Conservation (phyloP, 1,140 invertebrate species). For the Sesamia nonagrioides region DNA sequence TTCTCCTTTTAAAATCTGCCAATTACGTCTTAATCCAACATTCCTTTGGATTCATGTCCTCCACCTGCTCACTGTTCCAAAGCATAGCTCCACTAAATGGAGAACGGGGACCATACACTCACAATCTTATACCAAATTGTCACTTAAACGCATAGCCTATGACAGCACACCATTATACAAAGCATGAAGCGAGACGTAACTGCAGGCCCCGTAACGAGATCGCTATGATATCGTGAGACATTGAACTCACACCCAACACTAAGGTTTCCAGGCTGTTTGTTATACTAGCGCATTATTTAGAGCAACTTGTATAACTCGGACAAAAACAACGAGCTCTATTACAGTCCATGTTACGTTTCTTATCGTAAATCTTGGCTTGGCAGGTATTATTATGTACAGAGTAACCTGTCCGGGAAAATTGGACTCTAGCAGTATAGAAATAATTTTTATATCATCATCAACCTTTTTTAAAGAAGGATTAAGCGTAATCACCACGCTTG, state of each 20-base stretch:
- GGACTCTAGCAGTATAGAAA: too few relatives aligned
- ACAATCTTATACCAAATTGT: conserved; percentile 38
- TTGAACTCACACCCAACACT: conserved; percentile 53
- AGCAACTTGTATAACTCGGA: conserved; percentile 31
- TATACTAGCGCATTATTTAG: conserved; percentile 45
- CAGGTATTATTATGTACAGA: conserved; percentile 27
- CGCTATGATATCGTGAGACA: conserved; percentile 56
- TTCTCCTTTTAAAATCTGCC: too few relatives aligned
- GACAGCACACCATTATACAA: conserved; percentile 28
- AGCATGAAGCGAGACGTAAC: conserved; percentile 42
- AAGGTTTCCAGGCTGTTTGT: conserved; percentile 46
- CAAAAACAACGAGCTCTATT: conserved; percentile 32
- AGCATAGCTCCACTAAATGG: conserved; percentile 22
- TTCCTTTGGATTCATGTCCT: not conserved
- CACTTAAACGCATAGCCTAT: conserved; percentile 37
- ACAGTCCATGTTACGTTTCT: conserved; percentile 19
- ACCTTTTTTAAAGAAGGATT: too few relatives aligned
- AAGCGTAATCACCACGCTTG: too few relatives aligned
- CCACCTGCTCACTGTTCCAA: conserved; percentile 21
- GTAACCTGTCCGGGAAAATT: not conserved
- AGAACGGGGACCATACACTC: not conserved
- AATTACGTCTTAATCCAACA: not conserved
- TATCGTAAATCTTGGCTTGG: conserved; percentile 38
- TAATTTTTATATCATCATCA: not conserved
- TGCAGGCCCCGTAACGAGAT: conserved; percentile 57